These are phyloP conservation scores for Apamea crenata DNA, from an alignment of 2,888 invertebrate genomes.

Conservation along the genomic window DNA sequence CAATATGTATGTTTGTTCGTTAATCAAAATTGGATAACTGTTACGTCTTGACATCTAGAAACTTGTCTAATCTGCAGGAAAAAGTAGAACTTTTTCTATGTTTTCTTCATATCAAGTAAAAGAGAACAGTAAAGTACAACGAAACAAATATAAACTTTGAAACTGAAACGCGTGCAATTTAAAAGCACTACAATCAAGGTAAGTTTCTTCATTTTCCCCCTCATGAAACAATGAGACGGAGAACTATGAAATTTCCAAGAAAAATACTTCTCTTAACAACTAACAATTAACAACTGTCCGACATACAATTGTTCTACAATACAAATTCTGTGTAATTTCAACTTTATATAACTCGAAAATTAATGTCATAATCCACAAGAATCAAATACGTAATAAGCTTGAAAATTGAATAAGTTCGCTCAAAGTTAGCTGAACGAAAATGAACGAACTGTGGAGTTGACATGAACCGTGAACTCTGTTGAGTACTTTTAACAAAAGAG, in stretches of 20 bases:
- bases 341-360: constrained; percentile 29
- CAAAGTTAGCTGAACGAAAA: constrained; percentile 40
- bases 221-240: constrained; percentile 14
- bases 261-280: background rate
- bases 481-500: constrained; percentile 4
- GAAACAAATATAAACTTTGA: constrained; percentile 1
- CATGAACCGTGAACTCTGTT: background rate
- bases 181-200: constrained; percentile 16
- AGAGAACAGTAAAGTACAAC: background rate
- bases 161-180: constrained; percentile 16
- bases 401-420: constrained; percentile 55
- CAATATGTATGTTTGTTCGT: too few relatives aligned
- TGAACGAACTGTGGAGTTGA: constrained; percentile 13
- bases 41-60: background rate
- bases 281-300: background rate
- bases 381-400: constrained; percentile 53
- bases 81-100: too few relatives aligned
- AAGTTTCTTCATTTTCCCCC: constrained; percentile 31
- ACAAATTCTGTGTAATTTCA: constrained; percentile 5
- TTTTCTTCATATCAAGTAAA: background rate
- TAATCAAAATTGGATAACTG: background rate
- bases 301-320: constrained; percentile 12
- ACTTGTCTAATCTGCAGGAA: background rate
- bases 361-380: constrained; percentile 43
- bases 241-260: constrained; percentile 12